Conservation (phyloP, 2,888 invertebrate species). For the Acanthoscelides obtectus region DNA sequence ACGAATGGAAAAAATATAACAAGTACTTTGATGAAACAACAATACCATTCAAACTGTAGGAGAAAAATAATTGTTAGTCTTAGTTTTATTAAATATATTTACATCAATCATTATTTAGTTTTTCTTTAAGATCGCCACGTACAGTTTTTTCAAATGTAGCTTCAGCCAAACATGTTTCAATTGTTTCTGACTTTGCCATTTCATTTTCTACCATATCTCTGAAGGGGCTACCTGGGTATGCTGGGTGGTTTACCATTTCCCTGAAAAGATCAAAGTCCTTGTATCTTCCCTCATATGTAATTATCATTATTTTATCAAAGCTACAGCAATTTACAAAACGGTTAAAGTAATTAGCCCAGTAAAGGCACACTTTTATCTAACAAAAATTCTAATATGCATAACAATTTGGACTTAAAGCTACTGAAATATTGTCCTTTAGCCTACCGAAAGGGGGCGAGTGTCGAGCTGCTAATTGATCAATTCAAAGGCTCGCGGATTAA, state of each 20-base stretch:
- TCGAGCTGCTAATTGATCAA: too few relatives aligned
- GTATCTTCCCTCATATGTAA: too few relatives aligned
- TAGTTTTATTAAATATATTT: conserved; percentile 1
- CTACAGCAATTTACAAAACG: too few relatives aligned
- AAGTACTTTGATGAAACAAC: conserved; percentile 79
- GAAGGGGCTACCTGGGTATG: conserved; percentile 62
- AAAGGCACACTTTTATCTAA: too few relatives aligned
- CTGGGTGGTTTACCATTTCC: conserved; percentile 57
- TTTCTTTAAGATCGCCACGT: conserved; percentile 17
- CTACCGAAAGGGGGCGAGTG: too few relatives aligned
- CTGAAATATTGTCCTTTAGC: too few relatives aligned
- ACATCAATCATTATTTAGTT: neutral
- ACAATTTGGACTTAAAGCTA: too few relatives aligned
- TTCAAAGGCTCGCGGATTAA: too few relatives aligned
- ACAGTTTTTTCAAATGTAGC: conserved; percentile 20
- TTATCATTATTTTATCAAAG: too few relatives aligned
- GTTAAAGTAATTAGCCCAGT: too few relatives aligned
- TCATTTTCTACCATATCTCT: conserved; percentile 61
- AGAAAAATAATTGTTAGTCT: neutral
- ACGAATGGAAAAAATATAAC: conserved; percentile 70
- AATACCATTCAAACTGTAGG: conserved; percentile 43
- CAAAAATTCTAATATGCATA: too few relatives aligned
- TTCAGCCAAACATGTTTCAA: conserved; percentile 31
- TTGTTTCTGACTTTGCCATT: conserved; percentile 50
- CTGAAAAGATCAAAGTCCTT: conserved; percentile 29